Evolutionary conservation across 2,888 invertebrate genomes (phyloP).

Genomic region (Blastobasis lacticolella): DNA sequence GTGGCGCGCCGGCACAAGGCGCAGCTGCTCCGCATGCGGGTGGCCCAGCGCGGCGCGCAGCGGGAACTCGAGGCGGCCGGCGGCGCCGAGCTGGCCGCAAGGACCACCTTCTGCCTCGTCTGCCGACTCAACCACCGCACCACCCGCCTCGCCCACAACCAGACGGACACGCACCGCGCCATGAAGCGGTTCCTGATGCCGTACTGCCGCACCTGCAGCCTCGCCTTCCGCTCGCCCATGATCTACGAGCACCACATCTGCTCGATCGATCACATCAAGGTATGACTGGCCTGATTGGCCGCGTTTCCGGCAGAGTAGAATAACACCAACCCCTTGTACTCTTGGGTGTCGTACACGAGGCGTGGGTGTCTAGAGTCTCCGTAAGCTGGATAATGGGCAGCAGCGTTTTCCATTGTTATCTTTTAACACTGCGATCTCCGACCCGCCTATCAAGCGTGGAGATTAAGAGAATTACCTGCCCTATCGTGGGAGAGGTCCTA

Average conservation of each 20-base stretch:
- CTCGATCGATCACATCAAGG: conserved; percentile 86
- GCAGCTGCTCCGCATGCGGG: conserved; percentile 83
- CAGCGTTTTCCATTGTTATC: too few relatives aligned
- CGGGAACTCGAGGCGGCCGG: conserved; percentile 83
- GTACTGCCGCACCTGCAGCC: conserved; percentile 83
- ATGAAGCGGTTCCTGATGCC: conserved; percentile 91
- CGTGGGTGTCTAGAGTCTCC: too few relatives aligned
- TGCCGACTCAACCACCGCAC: conserved; percentile 86
- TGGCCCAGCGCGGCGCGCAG: conserved; percentile 86
- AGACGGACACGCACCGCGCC: conserved; percentile 85
- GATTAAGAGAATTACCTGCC: too few relatives aligned
- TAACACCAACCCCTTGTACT: too few relatives aligned
- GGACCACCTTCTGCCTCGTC: conserved; percentile 81
- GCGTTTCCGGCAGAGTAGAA: too few relatives aligned
- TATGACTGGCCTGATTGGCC: conserved; percentile 25
- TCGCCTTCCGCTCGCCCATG: conserved; percentile 89
- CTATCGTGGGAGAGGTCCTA: too few relatives aligned
- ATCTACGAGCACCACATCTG: conserved; percentile 88
- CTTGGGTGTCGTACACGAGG: too few relatives aligned
- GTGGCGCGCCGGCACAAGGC: conserved; percentile 84
- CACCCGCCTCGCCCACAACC: conserved; percentile 83
- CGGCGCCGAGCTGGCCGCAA: conserved; percentile 73
- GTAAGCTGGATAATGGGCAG: too few relatives aligned
- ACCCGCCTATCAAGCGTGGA: too few relatives aligned
- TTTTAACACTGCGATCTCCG: too few relatives aligned